These are phyloP conservation scores for Tiliacea citrago DNA, from an alignment of 2,888 invertebrate species.

Conservation along the genomic window DNA sequence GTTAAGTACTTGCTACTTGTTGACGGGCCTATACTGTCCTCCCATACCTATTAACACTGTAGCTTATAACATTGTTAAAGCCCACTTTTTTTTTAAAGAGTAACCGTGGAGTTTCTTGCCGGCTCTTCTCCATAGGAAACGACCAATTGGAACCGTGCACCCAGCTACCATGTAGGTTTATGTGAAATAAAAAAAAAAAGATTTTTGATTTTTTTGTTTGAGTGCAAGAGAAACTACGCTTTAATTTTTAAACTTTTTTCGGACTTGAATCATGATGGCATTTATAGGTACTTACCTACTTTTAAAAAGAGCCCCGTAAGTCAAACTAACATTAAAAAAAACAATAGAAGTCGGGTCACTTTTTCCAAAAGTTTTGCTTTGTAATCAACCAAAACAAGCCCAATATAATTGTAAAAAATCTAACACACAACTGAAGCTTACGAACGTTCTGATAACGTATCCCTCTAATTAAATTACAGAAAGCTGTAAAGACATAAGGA, in stretches of 20 bases:
- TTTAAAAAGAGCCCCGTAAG: not conserved
- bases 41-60: too few species aligned
- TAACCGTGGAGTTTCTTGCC: too few species aligned
- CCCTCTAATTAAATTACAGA: not conserved
- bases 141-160: too few species aligned
- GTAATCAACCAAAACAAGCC: not conserved
- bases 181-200: too few species aligned
- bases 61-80: too few species aligned
- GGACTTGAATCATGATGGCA: too few species aligned
- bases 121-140: too few species aligned
- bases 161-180: too few species aligned
- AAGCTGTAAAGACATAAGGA: constrained; percentile 23
- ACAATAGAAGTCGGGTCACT: not conserved
- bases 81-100: too few species aligned
- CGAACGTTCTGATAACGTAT: not conserved
- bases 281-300: not conserved
- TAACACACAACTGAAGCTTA: not conserved
- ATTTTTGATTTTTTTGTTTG: too few species aligned
- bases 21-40: too few species aligned
- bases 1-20: too few species aligned
- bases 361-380: not conserved
- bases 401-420: not conserved
- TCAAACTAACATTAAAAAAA: not conserved
- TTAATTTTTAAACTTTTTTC: not conserved
- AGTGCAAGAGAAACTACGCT: not conserved